A percentile compares a stretch with the other conserved stretches of the same genome.
These are phyloP conservation scores for Drosophila nannoptera DNA, from an alignment of 1,140 invertebrate species.

Conservation along the genomic window DNA sequence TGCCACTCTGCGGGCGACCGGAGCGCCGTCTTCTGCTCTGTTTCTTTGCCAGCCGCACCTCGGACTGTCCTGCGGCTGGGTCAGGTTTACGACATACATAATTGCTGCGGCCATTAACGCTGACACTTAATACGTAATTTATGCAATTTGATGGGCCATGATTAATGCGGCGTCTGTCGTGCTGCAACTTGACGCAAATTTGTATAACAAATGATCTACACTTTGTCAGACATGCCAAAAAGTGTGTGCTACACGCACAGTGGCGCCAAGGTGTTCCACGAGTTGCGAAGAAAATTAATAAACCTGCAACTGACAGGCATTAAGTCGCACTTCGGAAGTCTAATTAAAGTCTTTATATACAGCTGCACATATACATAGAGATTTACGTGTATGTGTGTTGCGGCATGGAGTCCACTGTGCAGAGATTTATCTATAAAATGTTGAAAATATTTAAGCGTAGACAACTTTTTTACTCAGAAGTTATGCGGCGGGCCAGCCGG, in stretches of 20 bases:
- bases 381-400: background rate
- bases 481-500: constrained; percentile 18
- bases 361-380: background rate
- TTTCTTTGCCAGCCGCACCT: constrained; percentile 4
- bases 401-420: constrained; percentile 28
- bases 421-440: constrained; percentile 47
- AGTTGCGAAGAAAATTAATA: background rate
- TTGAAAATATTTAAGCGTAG: constrained; percentile 55
- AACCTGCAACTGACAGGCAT: background rate
- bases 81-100: constrained; percentile 38
- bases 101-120: constrained; percentile 56
- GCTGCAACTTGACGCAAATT: constrained; percentile 64
- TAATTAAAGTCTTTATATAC: background rate
- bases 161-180: constrained; percentile 62
- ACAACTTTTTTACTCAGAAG: constrained; percentile 51
- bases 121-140: constrained; percentile 58
- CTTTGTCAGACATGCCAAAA: constrained; percentile 15
- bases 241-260: constrained; percentile 33
- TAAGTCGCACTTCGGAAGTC: background rate
- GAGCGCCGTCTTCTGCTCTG: background rate
- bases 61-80: background rate
- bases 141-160: constrained; percentile 67
- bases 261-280: background rate
- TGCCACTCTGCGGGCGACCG: constrained; percentile 2
- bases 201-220: constrained; percentile 61